Conservation (phyloP, 2,797 vertebrate species). For the Sebastes minor region DNA sequence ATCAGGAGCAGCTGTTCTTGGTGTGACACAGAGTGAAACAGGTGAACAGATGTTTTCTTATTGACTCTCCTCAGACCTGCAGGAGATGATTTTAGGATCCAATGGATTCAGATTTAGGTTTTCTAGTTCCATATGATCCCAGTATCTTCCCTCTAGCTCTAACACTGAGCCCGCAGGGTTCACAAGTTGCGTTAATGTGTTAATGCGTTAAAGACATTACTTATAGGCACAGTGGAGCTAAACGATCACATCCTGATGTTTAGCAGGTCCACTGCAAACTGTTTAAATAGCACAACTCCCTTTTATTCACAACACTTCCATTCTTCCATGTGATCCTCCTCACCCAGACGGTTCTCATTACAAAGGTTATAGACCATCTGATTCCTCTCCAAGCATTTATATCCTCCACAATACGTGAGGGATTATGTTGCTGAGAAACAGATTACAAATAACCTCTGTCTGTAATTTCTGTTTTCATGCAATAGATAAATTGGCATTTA, state of each 20-base stretch:
- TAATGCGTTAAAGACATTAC: no score
- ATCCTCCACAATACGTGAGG: not conserved
- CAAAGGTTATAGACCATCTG: not conserved
- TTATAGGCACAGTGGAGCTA: not conserved
- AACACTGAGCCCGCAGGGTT: no score
- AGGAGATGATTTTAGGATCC: not conserved
- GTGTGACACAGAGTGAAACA: not conserved
- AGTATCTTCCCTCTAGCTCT: no score
- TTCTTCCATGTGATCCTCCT: not conserved
- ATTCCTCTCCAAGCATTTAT: not conserved
- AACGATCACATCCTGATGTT: not conserved
- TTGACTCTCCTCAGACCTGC: not conserved
- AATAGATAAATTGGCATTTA: not conserved
- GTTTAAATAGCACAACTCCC: not conserved
- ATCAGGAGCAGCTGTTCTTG: not conserved
- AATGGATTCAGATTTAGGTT: no score
- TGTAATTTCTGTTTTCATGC: conserved; percentile 8
- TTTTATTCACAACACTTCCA: not conserved
- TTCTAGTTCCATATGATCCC: no score
- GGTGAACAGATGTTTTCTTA: not conserved
- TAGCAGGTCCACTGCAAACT: not conserved
- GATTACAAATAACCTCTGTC: not conserved
- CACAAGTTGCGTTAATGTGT: no score
- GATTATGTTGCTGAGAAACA: not conserved
- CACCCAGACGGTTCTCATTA: not conserved